Base-by-base conservation (phyloP, 2,888 invertebrate genomes). In the Volucella inflata region DNA sequence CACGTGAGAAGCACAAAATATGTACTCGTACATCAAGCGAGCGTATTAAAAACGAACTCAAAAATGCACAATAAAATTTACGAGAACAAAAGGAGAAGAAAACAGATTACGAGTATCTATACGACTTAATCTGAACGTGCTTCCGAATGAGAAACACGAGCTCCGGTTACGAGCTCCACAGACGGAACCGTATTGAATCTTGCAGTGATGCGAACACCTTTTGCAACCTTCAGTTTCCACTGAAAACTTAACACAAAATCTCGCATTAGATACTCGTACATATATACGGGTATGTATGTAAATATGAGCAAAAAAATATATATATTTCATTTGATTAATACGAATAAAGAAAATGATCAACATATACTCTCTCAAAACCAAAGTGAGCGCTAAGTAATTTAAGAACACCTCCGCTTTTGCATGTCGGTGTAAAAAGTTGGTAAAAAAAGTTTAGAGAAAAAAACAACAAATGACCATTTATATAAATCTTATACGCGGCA, bases 181-280 rank as follows among this genome's bases (percentile, higher is more conserved):
- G 87, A 78, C 70, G 77, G 77, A 71, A 82, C 82, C 77, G 59
- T 78, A 87, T 87, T 88, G 84, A 88, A 89, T 87, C 87, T 89
- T 90, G 89, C 90, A 88, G 88, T 88, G 89, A 89, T 89, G 55
- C 55, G 59, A 72, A 72, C 81, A 71, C 71, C 68, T 72, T 59
- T 50, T 50, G 71, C 64, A 85, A 85, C 85, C 77, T 81, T 80
- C 76, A 59, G 70, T 30, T 30, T 30, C 30, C 6, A 30, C 30
- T 76, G 48, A 70, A 70, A 74, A 48, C 51, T 46, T 17, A 44
- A 60, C 8, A 59, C 30, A 17, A 64, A 68, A 44, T 67, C 59
- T 40, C 68, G n/a, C 51, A 74, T 65, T 70, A 74, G 74, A 74
- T 64, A 57, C 40, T 30, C 30, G 30, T 30, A 30, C 6, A 30